Percentiles rank a stretch among this genome's conserved stretches.
These are phyloP conservation scores for Ia io DNA, from an alignment of 2,113 vertebrate genomes.

Conservation along the genomic window DNA sequence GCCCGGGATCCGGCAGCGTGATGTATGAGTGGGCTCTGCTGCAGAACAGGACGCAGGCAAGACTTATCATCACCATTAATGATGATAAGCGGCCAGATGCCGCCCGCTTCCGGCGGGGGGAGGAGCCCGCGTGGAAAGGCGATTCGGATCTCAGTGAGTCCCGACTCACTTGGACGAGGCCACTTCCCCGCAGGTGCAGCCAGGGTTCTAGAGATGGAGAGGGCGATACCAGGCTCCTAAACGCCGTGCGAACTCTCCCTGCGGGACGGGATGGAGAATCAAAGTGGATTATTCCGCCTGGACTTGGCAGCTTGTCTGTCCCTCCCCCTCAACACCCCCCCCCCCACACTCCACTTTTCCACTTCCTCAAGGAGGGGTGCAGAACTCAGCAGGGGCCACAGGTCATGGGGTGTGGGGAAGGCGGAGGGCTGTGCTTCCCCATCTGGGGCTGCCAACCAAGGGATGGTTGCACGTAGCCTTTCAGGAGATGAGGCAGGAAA, in stretches of 20 bases:
- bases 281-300: accelerated
- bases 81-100: not conserved
- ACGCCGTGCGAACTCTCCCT: not conserved
- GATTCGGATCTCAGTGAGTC: not conserved
- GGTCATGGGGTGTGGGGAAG: not conserved
- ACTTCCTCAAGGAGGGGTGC: not conserved
- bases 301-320: not conserved
- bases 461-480: not conserved
- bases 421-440: too few species aligned
- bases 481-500: not conserved
- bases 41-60: not conserved
- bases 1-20: accelerated
- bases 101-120: not conserved
- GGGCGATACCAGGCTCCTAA: accelerated
- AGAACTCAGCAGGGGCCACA: too few species aligned
- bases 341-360: not conserved
- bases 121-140: not conserved
- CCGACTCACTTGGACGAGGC: not conserved
- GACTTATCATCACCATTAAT: not conserved
- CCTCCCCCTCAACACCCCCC: accelerated
- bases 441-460: not conserved
- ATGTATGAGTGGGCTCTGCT: accelerated
- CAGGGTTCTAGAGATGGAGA: not conserved
- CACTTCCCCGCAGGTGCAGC: not conserved
- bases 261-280: not conserved